A percentile compares a stretch with the other conserved stretches of the same genome.
phyloP scores from a whole-genome alignment of 37 sponge, comb jelly and placozoan genomes.

The Halichondria panicea region DNA sequence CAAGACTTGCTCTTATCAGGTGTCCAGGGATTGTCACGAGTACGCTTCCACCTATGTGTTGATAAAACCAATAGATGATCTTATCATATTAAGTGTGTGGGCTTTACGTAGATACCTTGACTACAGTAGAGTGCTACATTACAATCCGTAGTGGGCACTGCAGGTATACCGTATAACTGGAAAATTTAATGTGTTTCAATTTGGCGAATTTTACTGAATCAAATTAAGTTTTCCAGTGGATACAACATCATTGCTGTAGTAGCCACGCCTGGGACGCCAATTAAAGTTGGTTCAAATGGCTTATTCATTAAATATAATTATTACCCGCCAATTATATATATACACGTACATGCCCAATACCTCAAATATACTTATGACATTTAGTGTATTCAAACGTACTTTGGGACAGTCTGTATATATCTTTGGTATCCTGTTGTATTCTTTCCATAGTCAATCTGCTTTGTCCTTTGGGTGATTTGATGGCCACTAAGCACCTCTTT shows the following conservation, averaged over 20 bases:
- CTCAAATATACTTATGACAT: neutral
- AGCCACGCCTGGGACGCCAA: too few species aligned
- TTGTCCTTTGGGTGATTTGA: conserved; percentile 75
- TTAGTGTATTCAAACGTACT: conserved; percentile 33
- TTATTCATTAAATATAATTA: neutral
- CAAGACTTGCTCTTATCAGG: conserved; percentile 80
- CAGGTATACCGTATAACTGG: too few species aligned
- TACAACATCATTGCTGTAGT: too few species aligned
- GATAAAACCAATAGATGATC: too few species aligned
- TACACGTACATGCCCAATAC: neutral
- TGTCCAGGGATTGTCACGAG: conserved; percentile 61
- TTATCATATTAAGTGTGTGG: too few species aligned
- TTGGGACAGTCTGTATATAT: conserved; percentile 69
- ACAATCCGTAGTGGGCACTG: too few species aligned
- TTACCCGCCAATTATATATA: neutral
- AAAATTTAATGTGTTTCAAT: too few species aligned
- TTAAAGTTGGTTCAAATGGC: too few species aligned
- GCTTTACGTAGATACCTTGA: too few species aligned
- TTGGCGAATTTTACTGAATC: too few species aligned
- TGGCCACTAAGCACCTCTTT: conserved; percentile 35
- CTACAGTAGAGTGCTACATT: too few species aligned
- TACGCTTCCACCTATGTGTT: conserved; percentile 53
- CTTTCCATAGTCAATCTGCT: conserved; percentile 93
- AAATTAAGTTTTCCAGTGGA: too few species aligned
- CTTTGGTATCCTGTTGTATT: conserved; percentile 86